phyloP scores from a whole-genome alignment of 2,888 invertebrate genomes.

The Hypsopygia costalis region DNA sequence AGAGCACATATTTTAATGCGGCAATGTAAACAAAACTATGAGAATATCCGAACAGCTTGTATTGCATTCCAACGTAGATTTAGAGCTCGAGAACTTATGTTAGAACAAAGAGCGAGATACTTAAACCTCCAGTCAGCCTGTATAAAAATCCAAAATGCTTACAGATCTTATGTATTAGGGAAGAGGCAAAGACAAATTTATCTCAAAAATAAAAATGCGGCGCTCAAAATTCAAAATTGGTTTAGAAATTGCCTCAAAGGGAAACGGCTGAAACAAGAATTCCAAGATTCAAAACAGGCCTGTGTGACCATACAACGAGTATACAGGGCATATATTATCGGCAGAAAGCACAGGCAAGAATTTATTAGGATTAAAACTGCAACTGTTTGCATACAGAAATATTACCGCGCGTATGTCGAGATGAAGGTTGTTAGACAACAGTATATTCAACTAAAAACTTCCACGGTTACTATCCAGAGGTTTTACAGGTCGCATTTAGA shows the following conservation, averaged over 20 bases:
- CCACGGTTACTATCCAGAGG: constrained; percentile 41
- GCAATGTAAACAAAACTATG: constrained; percentile 29
- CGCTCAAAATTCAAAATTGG: constrained; percentile 65
- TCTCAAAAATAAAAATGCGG: constrained; percentile 43
- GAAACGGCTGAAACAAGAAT: constrained; percentile 37
- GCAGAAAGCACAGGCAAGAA: constrained; percentile 43
- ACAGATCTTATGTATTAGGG: constrained; percentile 46
- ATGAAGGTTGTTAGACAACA: constrained; percentile 43
- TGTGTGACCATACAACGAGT: constrained; percentile 62
- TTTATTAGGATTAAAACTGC: constrained; percentile 52
- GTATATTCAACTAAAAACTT: constrained; percentile 38
- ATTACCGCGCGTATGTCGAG: constrained; percentile 47
- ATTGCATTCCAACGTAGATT: constrained; percentile 60
- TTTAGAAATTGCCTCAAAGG: constrained; percentile 50
- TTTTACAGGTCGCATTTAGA: constrained; percentile 43
- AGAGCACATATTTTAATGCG: constrained; percentile 50
- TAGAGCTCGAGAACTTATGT: constrained; percentile 55
- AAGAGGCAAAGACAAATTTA: constrained; percentile 42
- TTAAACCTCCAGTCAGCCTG: constrained; percentile 40
- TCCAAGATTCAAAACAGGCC: constrained; percentile 44
- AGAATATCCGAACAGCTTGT: constrained; percentile 39
- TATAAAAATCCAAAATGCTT: constrained; percentile 56
- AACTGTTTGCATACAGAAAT: constrained; percentile 51
- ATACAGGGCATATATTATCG: constrained; percentile 51
- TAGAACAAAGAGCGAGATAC: constrained; percentile 39